Percentiles rank a stretch among this genome's conserved stretches.
Conservation (phyloP, 2,888 invertebrate species). For the Habrosyne pyritoides region DNA sequence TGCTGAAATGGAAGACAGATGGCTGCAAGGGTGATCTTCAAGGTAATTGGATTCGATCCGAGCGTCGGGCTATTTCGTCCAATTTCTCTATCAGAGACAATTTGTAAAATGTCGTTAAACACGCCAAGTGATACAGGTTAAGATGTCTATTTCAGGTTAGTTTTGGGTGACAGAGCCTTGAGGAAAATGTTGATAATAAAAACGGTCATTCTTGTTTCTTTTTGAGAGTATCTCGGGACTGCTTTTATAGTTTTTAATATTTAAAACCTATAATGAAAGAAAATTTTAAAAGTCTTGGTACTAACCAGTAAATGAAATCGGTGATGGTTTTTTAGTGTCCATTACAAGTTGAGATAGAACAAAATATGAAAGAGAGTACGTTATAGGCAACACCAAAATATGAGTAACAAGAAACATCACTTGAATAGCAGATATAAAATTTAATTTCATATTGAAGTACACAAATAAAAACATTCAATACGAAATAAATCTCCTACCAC, state of each 20-base stretch:
- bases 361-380: no score
- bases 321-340: no score
- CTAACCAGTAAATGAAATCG: no score
- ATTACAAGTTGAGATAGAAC: no score
- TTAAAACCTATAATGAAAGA: no score
- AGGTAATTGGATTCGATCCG: slow-evolving; percentile 6
- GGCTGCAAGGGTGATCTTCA: slow-evolving; percentile 6
- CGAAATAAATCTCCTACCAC: not conserved
- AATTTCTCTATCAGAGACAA: slow-evolving; percentile 7
- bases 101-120: slow-evolving; percentile 2
- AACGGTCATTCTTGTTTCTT: not conserved
- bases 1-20: slow-evolving; percentile 8
- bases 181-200: not conserved
- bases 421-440: no score
- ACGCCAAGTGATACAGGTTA: not conserved
- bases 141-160: not conserved
- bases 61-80: not conserved
- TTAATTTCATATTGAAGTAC: not conserved
- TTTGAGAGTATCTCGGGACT: not conserved
- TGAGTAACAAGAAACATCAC: no score
- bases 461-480: not conserved
- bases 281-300: no score
- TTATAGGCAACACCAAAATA: no score
- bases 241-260: no score
- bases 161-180: not conserved